Evolutionary conservation across 2,888 invertebrate genomes (phyloP).

Genomic region (Athetis lepigone): DNA sequence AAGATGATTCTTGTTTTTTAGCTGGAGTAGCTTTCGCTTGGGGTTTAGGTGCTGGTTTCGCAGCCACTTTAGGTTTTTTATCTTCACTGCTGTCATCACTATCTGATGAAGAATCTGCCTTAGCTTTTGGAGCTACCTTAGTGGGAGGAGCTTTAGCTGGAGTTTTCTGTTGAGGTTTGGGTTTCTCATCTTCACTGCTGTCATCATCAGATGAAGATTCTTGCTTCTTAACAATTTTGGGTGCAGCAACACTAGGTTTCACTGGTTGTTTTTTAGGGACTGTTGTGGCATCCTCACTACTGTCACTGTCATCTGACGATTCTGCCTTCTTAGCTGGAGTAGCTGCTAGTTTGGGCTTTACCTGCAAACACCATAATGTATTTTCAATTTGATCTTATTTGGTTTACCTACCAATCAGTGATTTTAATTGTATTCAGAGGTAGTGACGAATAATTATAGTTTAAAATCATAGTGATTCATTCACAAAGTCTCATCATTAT

Average conservation of each 20-base stretch:
- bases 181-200: conserved; percentile 78
- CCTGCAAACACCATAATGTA: conserved; percentile 32
- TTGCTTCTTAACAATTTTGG: conserved; percentile 68
- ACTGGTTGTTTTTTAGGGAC: conserved; percentile 70
- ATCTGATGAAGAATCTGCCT: conserved; percentile 52
- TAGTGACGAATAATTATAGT: conserved; percentile 81
- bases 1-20: conserved; percentile 74
- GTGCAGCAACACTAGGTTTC: conserved; percentile 66
- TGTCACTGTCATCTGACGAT: conserved; percentile 76
- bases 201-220: conserved; percentile 76
- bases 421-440: conserved; percentile 73
- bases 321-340: conserved; percentile 54
- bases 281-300: conserved; percentile 66
- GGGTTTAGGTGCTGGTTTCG: conserved; percentile 59
- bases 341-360: conserved; percentile 51
- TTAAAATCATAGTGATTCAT: conserved; percentile 74
- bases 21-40: conserved; percentile 61
- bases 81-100: conserved; percentile 79
- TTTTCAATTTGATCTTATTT: not conserved
- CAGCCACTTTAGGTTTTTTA: conserved; percentile 73
- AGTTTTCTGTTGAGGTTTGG: conserved; percentile 63
- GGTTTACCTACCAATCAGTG: not conserved
- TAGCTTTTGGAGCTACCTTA: conserved; percentile 64
- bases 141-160: conserved; percentile 62
- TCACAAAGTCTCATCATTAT: conserved; percentile 74